phyloP scores from a whole-genome alignment of 2,797 vertebrate genomes.

The Arnoldichthys spilopterus region DNA sequence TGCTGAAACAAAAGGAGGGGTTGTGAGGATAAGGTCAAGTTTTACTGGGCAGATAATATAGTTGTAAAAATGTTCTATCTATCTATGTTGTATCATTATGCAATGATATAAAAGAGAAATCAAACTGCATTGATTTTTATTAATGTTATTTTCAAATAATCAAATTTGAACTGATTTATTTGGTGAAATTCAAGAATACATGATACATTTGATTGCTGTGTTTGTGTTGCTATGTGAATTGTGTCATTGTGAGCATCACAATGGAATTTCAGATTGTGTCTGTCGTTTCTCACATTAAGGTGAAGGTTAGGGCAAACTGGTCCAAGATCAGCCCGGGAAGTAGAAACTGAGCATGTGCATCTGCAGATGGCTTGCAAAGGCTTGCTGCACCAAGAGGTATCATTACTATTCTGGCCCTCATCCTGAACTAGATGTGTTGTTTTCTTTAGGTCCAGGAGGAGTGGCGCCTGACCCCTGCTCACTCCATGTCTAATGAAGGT shows the following conservation, averaged over 20 bases:
- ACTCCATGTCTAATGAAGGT: slow-evolving; percentile 86
- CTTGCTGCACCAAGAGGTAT: slow-evolving; percentile 69
- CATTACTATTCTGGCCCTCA: slow-evolving; percentile 85
- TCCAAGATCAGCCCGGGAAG: slow-evolving; percentile 25
- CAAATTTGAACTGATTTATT: too few relatives aligned
- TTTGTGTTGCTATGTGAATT: too few relatives aligned
- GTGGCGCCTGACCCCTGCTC: slow-evolving; percentile 83
- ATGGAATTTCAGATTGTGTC: slow-evolving; percentile 65
- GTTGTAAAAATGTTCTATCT: not conserved
- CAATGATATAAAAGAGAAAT: not conserved
- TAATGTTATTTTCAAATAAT: too few relatives aligned
- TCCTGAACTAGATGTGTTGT: slow-evolving; percentile 82
- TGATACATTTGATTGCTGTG: too few relatives aligned
- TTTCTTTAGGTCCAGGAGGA: slow-evolving; percentile 79
- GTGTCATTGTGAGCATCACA: too few relatives aligned
- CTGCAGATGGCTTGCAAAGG: slow-evolving; percentile 3
- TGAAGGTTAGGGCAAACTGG: slow-evolving; percentile 29
- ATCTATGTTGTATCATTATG: too few relatives aligned
- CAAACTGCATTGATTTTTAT: not conserved
- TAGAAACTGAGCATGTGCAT: slow-evolving; percentile 1
- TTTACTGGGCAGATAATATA: slow-evolving; percentile 71
- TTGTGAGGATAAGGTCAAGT: slow-evolving; percentile 79
- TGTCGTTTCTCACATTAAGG: slow-evolving; percentile 29
- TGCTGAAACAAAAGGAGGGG: slow-evolving; percentile 53
- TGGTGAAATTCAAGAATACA: too few relatives aligned